phyloP scores from a whole-genome alignment of 37 sponge, comb jelly and placozoan genomes.

The Diacarnus erythraeanus region DNA sequence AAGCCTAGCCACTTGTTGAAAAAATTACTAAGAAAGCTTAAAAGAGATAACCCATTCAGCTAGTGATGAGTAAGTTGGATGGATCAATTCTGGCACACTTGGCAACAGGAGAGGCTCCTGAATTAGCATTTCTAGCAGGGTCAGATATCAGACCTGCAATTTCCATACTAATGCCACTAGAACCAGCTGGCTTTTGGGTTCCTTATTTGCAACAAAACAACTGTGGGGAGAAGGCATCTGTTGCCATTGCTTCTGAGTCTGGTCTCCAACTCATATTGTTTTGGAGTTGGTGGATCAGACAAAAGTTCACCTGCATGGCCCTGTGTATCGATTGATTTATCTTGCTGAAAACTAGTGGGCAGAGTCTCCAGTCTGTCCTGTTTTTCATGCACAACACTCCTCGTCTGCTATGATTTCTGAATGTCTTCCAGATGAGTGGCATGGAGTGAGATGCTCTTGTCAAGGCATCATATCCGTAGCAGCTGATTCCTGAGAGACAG shows the following conservation, averaged over 20 bases:
- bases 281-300: constrained; percentile 15
- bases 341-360: constrained; percentile 14
- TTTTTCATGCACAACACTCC: constrained; percentile 23
- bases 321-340: background rate
- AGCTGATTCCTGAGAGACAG: background rate
- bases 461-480: constrained; percentile 53
- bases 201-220: constrained; percentile 27
- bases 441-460: constrained; percentile 23
- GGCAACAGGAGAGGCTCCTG: no score
- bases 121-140: constrained; percentile 20
- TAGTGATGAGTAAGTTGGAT: constrained; percentile 13
- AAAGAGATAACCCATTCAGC: constrained; percentile 50
- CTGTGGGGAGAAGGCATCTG: constrained; percentile 34
- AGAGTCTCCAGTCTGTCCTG: constrained; percentile 39
- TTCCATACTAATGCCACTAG: constrained; percentile 46
- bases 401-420: constrained; percentile 26
- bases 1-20: constrained; percentile 38
- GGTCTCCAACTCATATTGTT: constrained; percentile 40
- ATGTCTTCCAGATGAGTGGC: constrained; percentile 32
- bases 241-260: constrained; percentile 31
- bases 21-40: constrained; percentile 23
- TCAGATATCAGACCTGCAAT: constrained; percentile 36
- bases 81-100: background rate
- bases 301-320: constrained; percentile 27
- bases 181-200: background rate